Evolutionary conservation across 2,888 invertebrate genomes (phyloP).

Genomic region (Drosophila maculinotata): DNA sequence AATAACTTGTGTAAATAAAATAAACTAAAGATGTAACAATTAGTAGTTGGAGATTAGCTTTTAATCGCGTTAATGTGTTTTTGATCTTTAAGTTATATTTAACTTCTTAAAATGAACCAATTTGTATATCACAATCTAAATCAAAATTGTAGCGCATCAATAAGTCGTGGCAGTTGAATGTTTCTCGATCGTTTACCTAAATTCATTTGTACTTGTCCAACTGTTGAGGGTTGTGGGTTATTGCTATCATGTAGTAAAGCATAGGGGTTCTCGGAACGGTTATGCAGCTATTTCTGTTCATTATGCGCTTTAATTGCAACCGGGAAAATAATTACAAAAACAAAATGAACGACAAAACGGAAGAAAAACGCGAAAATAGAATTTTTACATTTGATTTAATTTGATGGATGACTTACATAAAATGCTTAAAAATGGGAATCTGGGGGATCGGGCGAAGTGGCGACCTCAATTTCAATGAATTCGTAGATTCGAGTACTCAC

Average conservation of each 20-base stretch:
- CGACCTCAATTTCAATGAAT: slow-evolving; percentile 56
- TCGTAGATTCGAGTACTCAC: slow-evolving; percentile 26
- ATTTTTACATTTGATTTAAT: slow-evolving; percentile 45
- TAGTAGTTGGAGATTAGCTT: too few relatives aligned
- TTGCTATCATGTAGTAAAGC: slow-evolving; percentile 1
- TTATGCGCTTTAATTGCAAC: slow-evolving; percentile 54
- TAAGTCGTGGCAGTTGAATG: slow-evolving; percentile 20
- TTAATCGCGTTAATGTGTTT: too few relatives aligned
- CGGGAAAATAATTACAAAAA: slow-evolving; percentile 12
- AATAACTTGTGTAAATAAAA: neutral
- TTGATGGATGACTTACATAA: slow-evolving; percentile 59
- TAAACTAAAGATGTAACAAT: too few relatives aligned
- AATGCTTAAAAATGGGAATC: slow-evolving; percentile 22
- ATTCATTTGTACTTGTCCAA: slow-evolving; percentile 39
- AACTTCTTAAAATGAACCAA: too few relatives aligned
- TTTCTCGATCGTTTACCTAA: slow-evolving; percentile 13
- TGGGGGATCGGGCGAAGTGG: slow-evolving; percentile 1
- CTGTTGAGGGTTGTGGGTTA: slow-evolving; percentile 21
- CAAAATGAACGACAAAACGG: too few relatives aligned
- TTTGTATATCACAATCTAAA: too few relatives aligned
- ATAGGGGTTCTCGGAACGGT: slow-evolving; percentile 4
- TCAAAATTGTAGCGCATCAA: slow-evolving; percentile 30
- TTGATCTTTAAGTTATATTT: too few relatives aligned
- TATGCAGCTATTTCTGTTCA: slow-evolving; percentile 13
- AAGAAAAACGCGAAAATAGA: slow-evolving; percentile 10